These are phyloP conservation scores for Pachypsylla venusta DNA, from an alignment of 1,140 invertebrate genomes.

Conservation along the genomic window DNA sequence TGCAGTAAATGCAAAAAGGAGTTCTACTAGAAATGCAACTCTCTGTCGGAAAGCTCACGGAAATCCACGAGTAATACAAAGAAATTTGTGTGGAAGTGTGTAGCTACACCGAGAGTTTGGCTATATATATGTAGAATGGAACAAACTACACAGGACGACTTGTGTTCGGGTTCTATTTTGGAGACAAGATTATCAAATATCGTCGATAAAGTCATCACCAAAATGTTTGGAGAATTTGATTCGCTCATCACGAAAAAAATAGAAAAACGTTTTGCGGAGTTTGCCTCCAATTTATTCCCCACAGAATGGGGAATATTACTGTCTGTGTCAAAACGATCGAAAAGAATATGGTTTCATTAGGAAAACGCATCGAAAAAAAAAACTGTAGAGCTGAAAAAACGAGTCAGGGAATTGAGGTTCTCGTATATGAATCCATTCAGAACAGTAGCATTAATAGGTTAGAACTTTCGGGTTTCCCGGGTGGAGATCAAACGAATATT, in stretches of 20 bases:
- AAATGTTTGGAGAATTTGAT: background rate
- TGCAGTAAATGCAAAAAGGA: conserved; percentile 4
- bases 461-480: conserved; percentile 4
- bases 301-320: background rate
- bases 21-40: background rate
- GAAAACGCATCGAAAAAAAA: background rate
- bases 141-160: too few relatives aligned
- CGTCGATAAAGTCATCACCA: background rate
- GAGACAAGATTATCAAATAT: background rate
- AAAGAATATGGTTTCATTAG: background rate
- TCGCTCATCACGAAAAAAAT: background rate
- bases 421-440: background rate
- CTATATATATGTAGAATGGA: too few relatives aligned
- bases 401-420: background rate
- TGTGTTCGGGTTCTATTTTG: background rate
- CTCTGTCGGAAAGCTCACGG: background rate
- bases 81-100: background rate
- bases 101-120: background rate
- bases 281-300: background rate
- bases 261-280: background rate
- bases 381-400: background rate
- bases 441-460: background rate
- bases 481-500: background rate
- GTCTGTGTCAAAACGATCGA: background rate
- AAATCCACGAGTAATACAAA: background rate